Evolutionary conservation across 1,140 invertebrate genomes (phyloP).

Genomic region (Leptestheria dahalacensis): DNA sequence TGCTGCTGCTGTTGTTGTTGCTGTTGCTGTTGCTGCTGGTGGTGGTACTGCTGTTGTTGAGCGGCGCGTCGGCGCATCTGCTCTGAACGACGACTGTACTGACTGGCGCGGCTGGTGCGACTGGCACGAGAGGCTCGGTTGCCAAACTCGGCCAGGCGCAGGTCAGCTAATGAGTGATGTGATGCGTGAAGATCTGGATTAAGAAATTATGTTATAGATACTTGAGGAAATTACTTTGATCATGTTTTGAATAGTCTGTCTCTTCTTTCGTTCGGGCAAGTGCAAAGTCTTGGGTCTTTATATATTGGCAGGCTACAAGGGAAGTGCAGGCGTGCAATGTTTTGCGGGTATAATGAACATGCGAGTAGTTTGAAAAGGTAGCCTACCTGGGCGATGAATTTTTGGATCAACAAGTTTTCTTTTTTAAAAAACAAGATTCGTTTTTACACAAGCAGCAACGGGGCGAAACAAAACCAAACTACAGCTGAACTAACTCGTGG

Average conservation of each 20-base stretch:
- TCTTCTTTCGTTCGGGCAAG: no score
- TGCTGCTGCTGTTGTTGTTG: constrained; percentile 13
- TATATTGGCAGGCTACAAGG: no score
- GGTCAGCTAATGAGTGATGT: constrained; percentile 23
- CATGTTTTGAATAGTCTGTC: no score
- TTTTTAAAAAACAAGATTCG: background rate
- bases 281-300: no score
- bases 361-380: no score
- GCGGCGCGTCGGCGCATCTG: constrained; percentile 10
- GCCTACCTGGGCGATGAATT: background rate
- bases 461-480: background rate
- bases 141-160: constrained; percentile 15
- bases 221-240: no score
- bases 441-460: background rate
- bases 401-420: background rate
- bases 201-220: no score
- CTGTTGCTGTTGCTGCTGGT: constrained; percentile 9
- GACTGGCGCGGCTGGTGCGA: constrained; percentile 11
- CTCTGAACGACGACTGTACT: constrained; percentile 12
- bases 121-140: constrained; percentile 4
- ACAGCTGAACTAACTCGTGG: constrained; percentile 20
- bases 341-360: background rate
- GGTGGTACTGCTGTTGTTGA: constrained; percentile 6
- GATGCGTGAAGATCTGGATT: constrained; percentile 23
- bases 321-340: background rate